Percentiles rank a stretch among this genome's conserved stretches.
phyloP scores from a whole-genome alignment of 1,140 invertebrate species.

The Drosophila kurseongensis region DNA sequence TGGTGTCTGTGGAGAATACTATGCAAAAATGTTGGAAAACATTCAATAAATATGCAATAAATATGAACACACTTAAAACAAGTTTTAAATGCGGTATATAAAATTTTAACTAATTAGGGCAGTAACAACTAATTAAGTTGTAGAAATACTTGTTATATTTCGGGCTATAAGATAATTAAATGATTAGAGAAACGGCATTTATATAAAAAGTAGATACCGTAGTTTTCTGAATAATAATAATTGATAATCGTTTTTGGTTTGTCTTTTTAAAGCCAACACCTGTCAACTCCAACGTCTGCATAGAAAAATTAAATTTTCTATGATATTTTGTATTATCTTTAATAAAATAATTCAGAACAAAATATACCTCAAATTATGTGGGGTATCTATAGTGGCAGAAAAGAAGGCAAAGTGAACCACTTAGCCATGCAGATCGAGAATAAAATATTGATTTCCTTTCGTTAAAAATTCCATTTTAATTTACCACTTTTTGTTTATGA shows the following conservation, averaged over 20 bases:
- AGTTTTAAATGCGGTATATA: not conserved
- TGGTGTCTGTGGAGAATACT: conserved; percentile 4
- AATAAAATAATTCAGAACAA: not conserved
- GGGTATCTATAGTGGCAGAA: too few relatives aligned
- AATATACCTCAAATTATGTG: not conserved
- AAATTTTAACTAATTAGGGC: not conserved
- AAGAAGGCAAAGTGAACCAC: not conserved
- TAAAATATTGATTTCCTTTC: conserved; percentile 7
- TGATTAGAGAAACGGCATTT: too few relatives aligned
- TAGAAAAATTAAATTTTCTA: too few relatives aligned
- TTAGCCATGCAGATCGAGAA: not conserved
- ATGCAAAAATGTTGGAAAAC: not conserved
- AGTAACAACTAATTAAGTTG: not conserved
- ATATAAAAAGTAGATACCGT: too few relatives aligned
- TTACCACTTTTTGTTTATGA: not conserved
- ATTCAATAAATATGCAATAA: not conserved
- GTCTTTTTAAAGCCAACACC: too few relatives aligned
- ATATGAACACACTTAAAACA: too few relatives aligned
- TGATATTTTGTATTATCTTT: too few relatives aligned
- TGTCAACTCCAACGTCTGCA: too few relatives aligned
- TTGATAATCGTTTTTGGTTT: too few relatives aligned
- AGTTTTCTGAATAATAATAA: too few relatives aligned
- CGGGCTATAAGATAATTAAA: too few relatives aligned
- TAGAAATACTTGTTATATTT: too few relatives aligned
- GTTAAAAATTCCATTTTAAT: conserved; percentile 10